Conservation (phyloP, 2,888 invertebrate genomes). For the Hermodice carunculata region DNA sequence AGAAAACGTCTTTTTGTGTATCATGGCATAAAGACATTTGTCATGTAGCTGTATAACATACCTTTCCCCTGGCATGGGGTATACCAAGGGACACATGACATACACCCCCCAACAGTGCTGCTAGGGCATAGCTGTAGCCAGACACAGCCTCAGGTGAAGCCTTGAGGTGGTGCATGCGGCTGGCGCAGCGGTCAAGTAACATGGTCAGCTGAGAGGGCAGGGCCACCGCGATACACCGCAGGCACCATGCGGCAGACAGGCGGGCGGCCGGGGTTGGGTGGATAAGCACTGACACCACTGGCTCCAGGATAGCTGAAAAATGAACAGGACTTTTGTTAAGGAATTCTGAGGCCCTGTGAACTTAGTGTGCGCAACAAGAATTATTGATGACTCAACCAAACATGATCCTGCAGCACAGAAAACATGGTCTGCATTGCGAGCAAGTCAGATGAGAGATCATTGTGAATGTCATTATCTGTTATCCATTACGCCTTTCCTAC, state of each 20-base stretch:
- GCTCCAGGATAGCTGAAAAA: slow-evolving; percentile 78
- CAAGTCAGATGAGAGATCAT: too few species aligned
- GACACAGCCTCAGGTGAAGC: slow-evolving; percentile 81
- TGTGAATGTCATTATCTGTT: too few species aligned
- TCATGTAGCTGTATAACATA: slow-evolving; percentile 70
- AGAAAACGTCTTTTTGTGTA: too few species aligned
- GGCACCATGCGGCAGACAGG: slow-evolving; percentile 94
- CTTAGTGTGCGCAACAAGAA: too few species aligned
- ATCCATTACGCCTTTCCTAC: too few species aligned
- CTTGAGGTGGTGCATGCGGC: slow-evolving; percentile 76
- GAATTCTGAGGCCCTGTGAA: too few species aligned
- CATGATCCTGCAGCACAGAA: too few species aligned
- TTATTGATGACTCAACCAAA: too few species aligned
- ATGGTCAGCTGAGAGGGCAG: slow-evolving; percentile 95
- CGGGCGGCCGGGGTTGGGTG: slow-evolving; percentile 92
- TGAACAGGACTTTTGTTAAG: too few species aligned
- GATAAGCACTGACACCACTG: slow-evolving; percentile 86
- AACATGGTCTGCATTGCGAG: too few species aligned
- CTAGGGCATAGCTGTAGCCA: slow-evolving; percentile 92
- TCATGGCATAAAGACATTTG: too few species aligned
- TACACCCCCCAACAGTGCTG: slow-evolving; percentile 90
- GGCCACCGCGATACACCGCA: slow-evolving; percentile 91
- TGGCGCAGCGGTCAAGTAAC: slow-evolving; percentile 80
- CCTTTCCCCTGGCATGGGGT: slow-evolving; percentile 96
- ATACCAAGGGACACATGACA: slow-evolving; percentile 81